A percentile compares a stretch with the other conserved stretches of the same genome.
These are phyloP conservation scores for Podabrus alpinus DNA, from an alignment of 2,888 invertebrate species.

Conservation along the genomic window DNA sequence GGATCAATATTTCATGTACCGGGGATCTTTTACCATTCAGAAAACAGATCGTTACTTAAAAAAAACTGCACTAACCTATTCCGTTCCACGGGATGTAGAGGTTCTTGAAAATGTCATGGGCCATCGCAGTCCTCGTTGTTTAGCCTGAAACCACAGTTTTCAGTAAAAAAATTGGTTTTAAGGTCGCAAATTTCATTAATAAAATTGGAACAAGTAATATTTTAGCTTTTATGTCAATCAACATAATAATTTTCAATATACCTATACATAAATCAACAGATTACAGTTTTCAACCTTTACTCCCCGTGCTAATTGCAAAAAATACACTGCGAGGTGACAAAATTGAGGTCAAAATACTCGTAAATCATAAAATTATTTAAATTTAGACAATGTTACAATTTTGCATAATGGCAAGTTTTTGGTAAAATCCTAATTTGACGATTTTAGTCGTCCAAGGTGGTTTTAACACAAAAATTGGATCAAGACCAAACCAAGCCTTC, in stretches of 20 bases:
- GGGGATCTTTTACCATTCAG: neutral
- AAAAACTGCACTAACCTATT: too few relatives aligned
- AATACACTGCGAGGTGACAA: neutral
- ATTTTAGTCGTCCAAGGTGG: constrained; percentile 7
- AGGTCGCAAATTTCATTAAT: neutral
- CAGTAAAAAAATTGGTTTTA: neutral
- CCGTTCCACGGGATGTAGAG: neutral
- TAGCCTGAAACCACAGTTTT: neutral
- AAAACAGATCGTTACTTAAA: neutral
- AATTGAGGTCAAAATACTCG: neutral
- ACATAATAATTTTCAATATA: neutral
- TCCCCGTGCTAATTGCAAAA: neutral
- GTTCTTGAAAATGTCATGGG: neutral
- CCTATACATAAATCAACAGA: neutral
- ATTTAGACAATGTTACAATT: neutral
- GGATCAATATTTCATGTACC: neutral
- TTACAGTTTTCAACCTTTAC: neutral
- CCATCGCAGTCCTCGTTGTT: neutral
- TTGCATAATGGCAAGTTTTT: neutral
- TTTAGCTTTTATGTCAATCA: neutral
- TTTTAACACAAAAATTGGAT: constrained; percentile 27
- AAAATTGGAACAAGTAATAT: neutral
- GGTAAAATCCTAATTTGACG: neutral
- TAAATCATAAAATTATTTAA: neutral
- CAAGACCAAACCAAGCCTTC: constrained; percentile 35